Conservation (phyloP, 1,140 invertebrate genomes). For the Holotrichia oblita region DNA sequence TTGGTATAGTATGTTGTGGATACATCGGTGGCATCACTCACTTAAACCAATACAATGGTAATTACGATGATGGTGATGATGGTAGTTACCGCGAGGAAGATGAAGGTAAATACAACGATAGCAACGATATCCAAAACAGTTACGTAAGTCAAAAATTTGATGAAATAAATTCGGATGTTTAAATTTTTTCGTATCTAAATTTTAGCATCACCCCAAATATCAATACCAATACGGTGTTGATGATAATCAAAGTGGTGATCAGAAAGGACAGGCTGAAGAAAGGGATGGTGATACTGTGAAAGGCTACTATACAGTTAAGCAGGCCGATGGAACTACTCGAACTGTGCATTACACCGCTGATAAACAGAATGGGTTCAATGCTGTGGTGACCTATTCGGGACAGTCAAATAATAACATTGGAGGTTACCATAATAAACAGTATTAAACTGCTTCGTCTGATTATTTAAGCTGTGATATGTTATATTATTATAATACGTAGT, state of each 20-base stretch:
- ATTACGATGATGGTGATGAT: slow-evolving; percentile 1
- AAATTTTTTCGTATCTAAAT: background rate
- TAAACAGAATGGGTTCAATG: slow-evolving; percentile 62
- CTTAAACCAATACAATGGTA: background rate
- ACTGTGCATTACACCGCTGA: slow-evolving; percentile 65
- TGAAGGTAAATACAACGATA: background rate
- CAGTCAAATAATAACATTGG: background rate
- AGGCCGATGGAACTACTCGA: slow-evolving; percentile 64
- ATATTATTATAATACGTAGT: background rate
- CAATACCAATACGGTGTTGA: slow-evolving; percentile 75
- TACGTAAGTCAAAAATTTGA: background rate
- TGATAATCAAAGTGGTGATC: slow-evolving; percentile 74
- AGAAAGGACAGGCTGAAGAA: slow-evolving; percentile 59
- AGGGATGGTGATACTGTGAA: slow-evolving; percentile 43
- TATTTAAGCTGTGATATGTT: slow-evolving; percentile 17
- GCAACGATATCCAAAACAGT: background rate
- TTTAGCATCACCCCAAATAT: slow-evolving; percentile 59
- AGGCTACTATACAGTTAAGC: slow-evolving; percentile 52
- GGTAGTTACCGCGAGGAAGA: background rate
- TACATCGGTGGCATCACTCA: no score
- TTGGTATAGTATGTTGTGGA: background rate
- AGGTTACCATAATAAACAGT: background rate
- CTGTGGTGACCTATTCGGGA: slow-evolving; percentile 45
- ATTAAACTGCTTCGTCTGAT: background rate
- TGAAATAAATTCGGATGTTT: background rate